Conservation (phyloP, 2,797 vertebrate genomes). For the Malurus splendens region DNA sequence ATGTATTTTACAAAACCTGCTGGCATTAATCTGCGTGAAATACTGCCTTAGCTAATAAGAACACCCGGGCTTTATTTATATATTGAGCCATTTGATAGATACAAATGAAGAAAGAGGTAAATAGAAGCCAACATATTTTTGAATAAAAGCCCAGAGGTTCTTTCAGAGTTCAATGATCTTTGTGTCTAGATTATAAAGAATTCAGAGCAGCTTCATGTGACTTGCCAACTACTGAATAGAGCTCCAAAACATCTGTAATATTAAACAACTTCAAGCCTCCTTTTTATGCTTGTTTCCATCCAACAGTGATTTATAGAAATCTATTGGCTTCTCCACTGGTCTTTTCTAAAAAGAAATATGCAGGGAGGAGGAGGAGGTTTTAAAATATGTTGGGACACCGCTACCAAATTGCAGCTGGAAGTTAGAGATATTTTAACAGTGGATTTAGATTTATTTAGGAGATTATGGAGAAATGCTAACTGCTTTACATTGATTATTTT, state of each 20-base stretch:
- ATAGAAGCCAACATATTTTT: slow-evolving; percentile 56
- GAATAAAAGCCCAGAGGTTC: slow-evolving; percentile 64
- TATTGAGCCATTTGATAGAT: slow-evolving; percentile 56
- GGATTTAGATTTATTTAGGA: slow-evolving; percentile 37
- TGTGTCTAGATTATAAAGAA: slow-evolving; percentile 63
- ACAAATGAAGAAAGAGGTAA: slow-evolving; percentile 58
- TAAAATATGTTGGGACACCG: background rate
- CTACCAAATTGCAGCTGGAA: slow-evolving; percentile 36
- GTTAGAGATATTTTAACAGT: slow-evolving; percentile 32
- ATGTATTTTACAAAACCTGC: slow-evolving; percentile 66
- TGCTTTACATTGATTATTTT: background rate
- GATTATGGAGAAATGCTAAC: slow-evolving; percentile 40
- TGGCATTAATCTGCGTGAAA: slow-evolving; percentile 68
- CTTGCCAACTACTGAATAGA: slow-evolving; percentile 56
- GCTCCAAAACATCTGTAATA: slow-evolving; percentile 58
- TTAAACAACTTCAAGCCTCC: slow-evolving; percentile 61
- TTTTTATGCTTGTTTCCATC: slow-evolving; percentile 54
- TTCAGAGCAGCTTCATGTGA: slow-evolving; percentile 46
- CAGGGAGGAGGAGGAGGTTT: background rate
- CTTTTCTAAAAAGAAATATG: slow-evolving; percentile 45
- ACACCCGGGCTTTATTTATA: slow-evolving; percentile 65
- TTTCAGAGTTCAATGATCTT: slow-evolving; percentile 58
- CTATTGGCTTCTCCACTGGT: slow-evolving; percentile 35
- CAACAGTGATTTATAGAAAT: slow-evolving; percentile 56
- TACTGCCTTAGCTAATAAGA: slow-evolving; percentile 65